These are phyloP conservation scores for Tenebrosternarchus preto DNA, from an alignment of 2,113 vertebrate species.

Conservation along the genomic window DNA sequence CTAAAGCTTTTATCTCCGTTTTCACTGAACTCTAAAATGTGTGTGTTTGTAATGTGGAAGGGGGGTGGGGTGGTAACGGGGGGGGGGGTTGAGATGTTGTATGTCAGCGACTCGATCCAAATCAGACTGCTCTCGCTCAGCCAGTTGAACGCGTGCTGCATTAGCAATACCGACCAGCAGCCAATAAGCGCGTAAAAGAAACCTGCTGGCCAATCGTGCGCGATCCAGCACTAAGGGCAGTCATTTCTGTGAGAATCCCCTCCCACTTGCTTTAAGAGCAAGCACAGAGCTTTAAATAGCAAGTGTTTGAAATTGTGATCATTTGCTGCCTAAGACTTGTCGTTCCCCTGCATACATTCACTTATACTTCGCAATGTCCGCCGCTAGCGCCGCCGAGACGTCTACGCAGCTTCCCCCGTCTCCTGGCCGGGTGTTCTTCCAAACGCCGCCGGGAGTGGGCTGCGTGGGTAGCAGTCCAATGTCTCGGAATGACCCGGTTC, in stretches of 20 bases:
- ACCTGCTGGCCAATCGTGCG: conserved; percentile 34
- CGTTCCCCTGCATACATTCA: conserved; percentile 44
- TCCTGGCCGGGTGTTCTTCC: conserved; percentile 86
- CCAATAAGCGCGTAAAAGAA: conserved; percentile 17
- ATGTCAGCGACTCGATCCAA: not conserved
- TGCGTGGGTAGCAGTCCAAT: conserved; percentile 72
- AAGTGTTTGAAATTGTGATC: conserved; percentile 70
- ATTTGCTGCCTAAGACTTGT: conserved; percentile 48
- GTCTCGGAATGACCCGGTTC: conserved; percentile 78
- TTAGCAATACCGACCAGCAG: not conserved
- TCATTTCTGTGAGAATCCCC: conserved; percentile 57
- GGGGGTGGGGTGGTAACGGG: not conserved
- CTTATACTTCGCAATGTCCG: conserved; percentile 69
- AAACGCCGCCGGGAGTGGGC: conserved; percentile 75
- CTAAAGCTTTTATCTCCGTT: no score
- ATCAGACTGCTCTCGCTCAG: not conserved
- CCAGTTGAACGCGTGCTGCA: conserved; percentile 21
- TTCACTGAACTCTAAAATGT: not conserved
- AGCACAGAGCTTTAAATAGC: conserved; percentile 78
- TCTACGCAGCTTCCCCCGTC: conserved; percentile 71
- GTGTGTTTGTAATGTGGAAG: not conserved
- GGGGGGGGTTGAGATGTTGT: not conserved
- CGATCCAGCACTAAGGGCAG: not conserved
- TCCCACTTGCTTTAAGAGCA: conserved; percentile 63
- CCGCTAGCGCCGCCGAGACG: conserved; percentile 76